phyloP scores from a whole-genome alignment of 2,113 vertebrate genomes.

The Dolichallabes microphthalmus region DNA sequence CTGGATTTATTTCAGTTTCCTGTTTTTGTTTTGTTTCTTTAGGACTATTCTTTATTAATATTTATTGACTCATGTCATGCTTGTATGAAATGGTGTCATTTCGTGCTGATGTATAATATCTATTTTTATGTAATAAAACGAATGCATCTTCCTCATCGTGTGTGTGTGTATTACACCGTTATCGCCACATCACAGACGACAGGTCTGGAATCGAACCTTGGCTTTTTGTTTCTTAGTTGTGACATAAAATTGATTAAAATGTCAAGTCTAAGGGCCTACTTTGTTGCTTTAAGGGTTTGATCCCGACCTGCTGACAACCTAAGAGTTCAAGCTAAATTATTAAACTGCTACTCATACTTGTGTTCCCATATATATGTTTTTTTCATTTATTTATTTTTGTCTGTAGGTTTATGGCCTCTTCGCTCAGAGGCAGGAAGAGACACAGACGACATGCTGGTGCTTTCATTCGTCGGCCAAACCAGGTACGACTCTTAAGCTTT shows the following conservation, averaged over 20 bases:
- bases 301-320: neutral
- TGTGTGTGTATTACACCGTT: neutral
- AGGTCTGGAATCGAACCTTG: neutral
- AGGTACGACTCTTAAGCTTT: conserved; percentile 71
- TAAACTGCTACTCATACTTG: neutral
- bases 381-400: conserved; percentile 27
- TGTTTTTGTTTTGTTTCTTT: neutral
- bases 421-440: conserved; percentile 87
- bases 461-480: conserved; percentile 97
- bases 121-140: neutral
- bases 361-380: neutral
- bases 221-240: neutral
- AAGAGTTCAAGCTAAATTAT: neutral
- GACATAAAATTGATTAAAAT: conserved; percentile 24
- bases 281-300: neutral
- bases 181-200: too few relatives aligned
- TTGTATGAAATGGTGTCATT: neutral
- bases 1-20: neutral
- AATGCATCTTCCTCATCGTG: neutral
- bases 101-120: neutral
- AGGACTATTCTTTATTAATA: too few relatives aligned
- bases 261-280: neutral
- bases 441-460: conserved; percentile 92
- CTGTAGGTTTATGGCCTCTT: conserved; percentile 89
- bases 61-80: too few relatives aligned